Evolutionary conservation across 1,140 invertebrate genomes (phyloP), one percentile per base, ranked within the genome.

Genomic region (Sipha flava): DNA sequence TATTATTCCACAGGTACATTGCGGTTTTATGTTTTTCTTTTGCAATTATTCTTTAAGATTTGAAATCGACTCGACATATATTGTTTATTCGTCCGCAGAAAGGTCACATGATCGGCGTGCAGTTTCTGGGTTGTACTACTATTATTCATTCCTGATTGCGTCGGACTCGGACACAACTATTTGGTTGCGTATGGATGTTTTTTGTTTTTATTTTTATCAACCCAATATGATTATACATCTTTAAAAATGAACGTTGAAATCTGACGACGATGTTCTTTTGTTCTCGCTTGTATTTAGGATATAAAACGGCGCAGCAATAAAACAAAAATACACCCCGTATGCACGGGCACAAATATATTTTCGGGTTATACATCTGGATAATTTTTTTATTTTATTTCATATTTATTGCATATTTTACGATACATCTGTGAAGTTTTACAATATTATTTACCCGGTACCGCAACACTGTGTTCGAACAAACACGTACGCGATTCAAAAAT

Each of bases 331-430:
- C n/a, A 66, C 31, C 21, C 34, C 21, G 9, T 43, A 66, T 12
- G 9, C 14, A 43, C 14, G 14, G 9, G 23, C 23, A 40, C 62
- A 37, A 66, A 64, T 18, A 66, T 66, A 40, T 40, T 66, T 64
- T 64, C 21, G 31, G 59, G 62, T 23, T 66, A 43, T 43, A 43
- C 64, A 43, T 66, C 64, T 66, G 64, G 64, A 66, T 66, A 66
- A 43, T 66, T 66, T 66, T 66, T 66, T 66, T 66, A 43, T 43
- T 12, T 43, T 43, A 10, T 66, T 43, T 66, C 9, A 43, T 66
- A 66, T 66, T 43, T 43, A 66, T 43, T 6, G 31, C 21, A 5
- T 14, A 23, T 66, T 66, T 66, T 66, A 66, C 21, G 64, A 66
- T 43, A 16, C 64, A 43, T 66, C 64, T 66, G 64, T 23, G 64